Base-by-base conservation (phyloP, 2,888 invertebrate genomes). In the Drosophila phalerata region DNA sequence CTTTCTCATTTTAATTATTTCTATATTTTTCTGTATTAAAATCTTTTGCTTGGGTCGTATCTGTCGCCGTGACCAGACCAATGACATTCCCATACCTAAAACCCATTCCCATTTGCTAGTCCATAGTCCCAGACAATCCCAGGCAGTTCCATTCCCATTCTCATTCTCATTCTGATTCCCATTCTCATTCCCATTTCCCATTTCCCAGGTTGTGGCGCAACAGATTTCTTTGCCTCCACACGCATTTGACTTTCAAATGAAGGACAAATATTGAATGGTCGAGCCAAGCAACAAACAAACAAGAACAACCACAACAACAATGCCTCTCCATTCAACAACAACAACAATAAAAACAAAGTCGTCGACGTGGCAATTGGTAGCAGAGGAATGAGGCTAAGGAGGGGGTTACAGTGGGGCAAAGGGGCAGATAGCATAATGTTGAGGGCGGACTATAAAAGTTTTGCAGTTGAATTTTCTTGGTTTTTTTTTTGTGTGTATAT, bases 181-280 rank as follows among this genome's bases (percentile, higher is more conserved):
- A 58, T 28, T 49, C 48, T 25, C 25, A 38, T 61, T 56, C 38
- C 42, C 69, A 57, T 40, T 61, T 56, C 38, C 42, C 69, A 57
- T 40, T 66, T 66, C 75, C 55, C 73, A 71, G 64, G 62, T 63
- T 60, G 48, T 81, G 69, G 82, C 82, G 84, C 87, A 86, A 86
- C 84, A 84, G 87, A 85, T 84, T 84, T 84, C 82, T 80, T 71
- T 66, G 78, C 85, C 76, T 78, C 87, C 85, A 80, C 76, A 88
- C 85, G 75, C 76, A 88, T 88, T 88, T 88, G 88, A 89, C 88
- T 88, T 88, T 89, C 86, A 89, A 86, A 80, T 88, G 88, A 88
- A 88, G 88, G 89, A 86, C 89, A 89, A 85, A 88, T 88, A 85
- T 88, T 88, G 77, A 75, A 79, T 69, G 83, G 79, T 61, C 70